Percentiles rank a stretch among this genome's conserved stretches.
These are phyloP conservation scores for Bhutanitis thaidina DNA, from an alignment of 2,888 invertebrate species.

Conservation along the genomic window DNA sequence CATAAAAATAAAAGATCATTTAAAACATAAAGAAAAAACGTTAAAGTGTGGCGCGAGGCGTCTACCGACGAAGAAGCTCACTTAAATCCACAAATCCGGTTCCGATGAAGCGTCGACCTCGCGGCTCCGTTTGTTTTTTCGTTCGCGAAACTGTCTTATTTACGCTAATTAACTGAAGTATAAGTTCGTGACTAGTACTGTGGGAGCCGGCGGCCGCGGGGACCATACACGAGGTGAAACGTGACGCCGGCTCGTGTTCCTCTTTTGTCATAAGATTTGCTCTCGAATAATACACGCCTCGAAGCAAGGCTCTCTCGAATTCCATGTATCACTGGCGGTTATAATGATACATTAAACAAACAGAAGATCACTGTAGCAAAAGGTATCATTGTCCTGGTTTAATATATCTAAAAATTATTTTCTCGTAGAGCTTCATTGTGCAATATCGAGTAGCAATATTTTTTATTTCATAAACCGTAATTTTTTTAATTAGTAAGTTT, in stretches of 20 bases:
- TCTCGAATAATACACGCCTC: slow-evolving; percentile 15
- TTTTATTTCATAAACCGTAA: too few species aligned
- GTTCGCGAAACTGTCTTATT: slow-evolving; percentile 74
- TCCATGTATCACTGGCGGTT: slow-evolving; percentile 4
- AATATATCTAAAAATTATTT: too few species aligned
- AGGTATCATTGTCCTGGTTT: too few species aligned
- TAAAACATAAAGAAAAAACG: slow-evolving; percentile 34
- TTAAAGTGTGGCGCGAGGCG: slow-evolving; percentile 60
- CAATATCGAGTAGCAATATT: too few species aligned
- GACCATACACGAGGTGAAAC: slow-evolving; percentile 40
- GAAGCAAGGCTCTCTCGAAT: slow-evolving; percentile 11
- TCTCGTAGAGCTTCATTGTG: too few species aligned
- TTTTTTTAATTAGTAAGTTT: too few species aligned
- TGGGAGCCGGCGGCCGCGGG: slow-evolving; percentile 40
- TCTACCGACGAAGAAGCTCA: slow-evolving; percentile 29
- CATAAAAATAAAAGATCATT: slow-evolving; percentile 6
- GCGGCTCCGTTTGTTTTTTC: slow-evolving; percentile 56
- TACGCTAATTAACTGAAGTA: slow-evolving; percentile 79
- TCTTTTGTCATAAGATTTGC: slow-evolving; percentile 41
- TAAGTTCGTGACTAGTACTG: slow-evolving; percentile 77
- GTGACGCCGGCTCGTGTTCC: slow-evolving; percentile 43
- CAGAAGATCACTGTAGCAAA: neutral
- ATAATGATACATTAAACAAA: slow-evolving; percentile 8
- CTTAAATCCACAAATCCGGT: slow-evolving; percentile 60
- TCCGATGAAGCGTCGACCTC: slow-evolving; percentile 56